Conservation (phyloP, 2,888 invertebrate species). For the Caenorhabditis virilis region DNA sequence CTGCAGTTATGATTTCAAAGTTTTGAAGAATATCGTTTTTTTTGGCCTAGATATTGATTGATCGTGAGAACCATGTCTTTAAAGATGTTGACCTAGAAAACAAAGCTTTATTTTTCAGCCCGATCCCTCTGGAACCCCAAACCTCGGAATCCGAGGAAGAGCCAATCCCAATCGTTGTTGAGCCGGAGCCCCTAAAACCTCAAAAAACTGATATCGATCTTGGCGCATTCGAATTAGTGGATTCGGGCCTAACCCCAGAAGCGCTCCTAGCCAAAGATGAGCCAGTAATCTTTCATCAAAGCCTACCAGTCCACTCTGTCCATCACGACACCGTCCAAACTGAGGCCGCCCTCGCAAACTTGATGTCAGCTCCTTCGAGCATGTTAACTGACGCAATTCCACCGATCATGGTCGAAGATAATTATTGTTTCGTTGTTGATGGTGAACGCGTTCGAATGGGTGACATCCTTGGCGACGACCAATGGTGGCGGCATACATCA, state of each 20-base stretch:
- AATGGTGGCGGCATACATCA: conserved; percentile 68
- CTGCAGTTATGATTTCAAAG: too few species aligned
- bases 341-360: conserved; percentile 67
- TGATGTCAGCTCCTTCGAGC: conserved; percentile 66
- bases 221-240: conserved; percentile 66
- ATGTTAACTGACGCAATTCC: conserved; percentile 64
- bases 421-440: conserved; percentile 68
- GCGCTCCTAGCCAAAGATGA: conserved; percentile 63
- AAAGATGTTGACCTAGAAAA: too few species aligned
- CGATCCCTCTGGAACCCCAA: conserved; percentile 38
- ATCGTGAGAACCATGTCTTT: too few species aligned
- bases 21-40: too few species aligned
- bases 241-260: conserved; percentile 61
- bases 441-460: conserved; percentile 66
- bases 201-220: conserved; percentile 59
- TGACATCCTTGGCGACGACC: conserved; percentile 67
- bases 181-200: conserved; percentile 14
- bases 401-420: conserved; percentile 66
- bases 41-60: too few species aligned
- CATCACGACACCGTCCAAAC: conserved; percentile 69
- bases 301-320: conserved; percentile 68
- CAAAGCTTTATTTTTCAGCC: conserved; percentile 36
- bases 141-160: conserved; percentile 52
- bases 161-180: conserved; percentile 41
- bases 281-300: conserved; percentile 58